phyloP scores from a whole-genome alignment of 2,113 vertebrate genomes.

The Megalops atlanticus region DNA sequence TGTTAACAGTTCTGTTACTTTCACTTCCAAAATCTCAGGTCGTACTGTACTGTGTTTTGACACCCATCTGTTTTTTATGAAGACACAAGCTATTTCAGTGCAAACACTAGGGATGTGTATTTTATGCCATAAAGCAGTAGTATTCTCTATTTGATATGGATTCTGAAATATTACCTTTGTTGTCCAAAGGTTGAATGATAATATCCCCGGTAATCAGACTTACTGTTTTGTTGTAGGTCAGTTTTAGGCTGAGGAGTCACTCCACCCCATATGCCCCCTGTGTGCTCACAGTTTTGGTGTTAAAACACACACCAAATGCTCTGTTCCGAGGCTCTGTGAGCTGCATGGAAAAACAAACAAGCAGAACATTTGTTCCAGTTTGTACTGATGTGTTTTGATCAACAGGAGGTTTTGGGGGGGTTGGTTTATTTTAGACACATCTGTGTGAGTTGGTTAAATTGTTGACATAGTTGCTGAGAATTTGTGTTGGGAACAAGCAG shows the following conservation, averaged over 20 bases:
- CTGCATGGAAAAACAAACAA: slow-evolving; percentile 63
- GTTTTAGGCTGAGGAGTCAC: background rate
- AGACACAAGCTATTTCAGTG: background rate
- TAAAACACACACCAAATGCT: slow-evolving; percentile 63
- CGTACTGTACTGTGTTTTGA: too few species aligned
- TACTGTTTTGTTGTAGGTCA: too few species aligned
- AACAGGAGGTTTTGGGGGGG: background rate
- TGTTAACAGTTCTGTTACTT: too few species aligned
- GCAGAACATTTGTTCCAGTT: slow-evolving; percentile 62
- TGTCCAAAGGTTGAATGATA: too few species aligned
- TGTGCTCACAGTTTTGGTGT: slow-evolving; percentile 56
- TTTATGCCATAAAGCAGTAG: background rate
- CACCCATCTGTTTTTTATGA: background rate
- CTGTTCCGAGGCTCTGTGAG: slow-evolving; percentile 55
- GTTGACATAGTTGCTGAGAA: too few species aligned
- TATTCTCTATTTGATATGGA: background rate
- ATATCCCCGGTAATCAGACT: too few species aligned
- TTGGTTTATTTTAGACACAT: background rate
- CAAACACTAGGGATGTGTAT: too few species aligned
- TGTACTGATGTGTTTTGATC: slow-evolving; percentile 42
- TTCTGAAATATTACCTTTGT: too few species aligned
- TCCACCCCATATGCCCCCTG: slow-evolving; percentile 42
- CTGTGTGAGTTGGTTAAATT: too few species aligned
- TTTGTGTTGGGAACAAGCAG: too few species aligned
- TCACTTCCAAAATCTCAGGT: too few species aligned